Evolutionary conservation across 30 jellyfish, hydroid and myxozoan species (phyloP).

Genomic region (Aurelia aurita): DNA sequence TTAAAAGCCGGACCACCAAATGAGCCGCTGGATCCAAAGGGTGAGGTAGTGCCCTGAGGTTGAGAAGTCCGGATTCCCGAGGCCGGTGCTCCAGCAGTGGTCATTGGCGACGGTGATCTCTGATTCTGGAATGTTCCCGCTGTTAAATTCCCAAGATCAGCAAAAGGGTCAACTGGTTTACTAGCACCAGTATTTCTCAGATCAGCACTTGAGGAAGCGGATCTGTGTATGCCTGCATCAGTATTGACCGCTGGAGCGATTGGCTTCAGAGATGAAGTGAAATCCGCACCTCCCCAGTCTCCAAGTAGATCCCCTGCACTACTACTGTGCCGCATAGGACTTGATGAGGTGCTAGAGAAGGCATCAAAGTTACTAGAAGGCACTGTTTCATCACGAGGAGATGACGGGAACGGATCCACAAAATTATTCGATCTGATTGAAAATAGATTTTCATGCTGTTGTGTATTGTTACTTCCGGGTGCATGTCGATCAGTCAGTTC

Average conservation of each 20-base stretch:
- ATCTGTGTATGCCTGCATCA: slow-evolving; percentile 9
- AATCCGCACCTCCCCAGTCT: slow-evolving; percentile 54
- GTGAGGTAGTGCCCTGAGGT: slow-evolving; percentile 20
- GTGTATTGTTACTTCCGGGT: background rate
- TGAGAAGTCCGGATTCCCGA: slow-evolving; percentile 8
- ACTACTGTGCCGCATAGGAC: slow-evolving; percentile 57
- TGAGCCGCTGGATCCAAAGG: slow-evolving; percentile 29
- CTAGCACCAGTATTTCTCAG: slow-evolving; percentile 1
- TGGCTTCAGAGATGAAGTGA: slow-evolving; percentile 45
- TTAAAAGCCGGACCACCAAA: slow-evolving; percentile 17
- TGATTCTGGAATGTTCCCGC: background rate
- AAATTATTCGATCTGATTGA: slow-evolving; percentile 37
- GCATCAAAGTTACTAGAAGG: slow-evolving; percentile 1
- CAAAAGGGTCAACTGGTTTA: slow-evolving; percentile 77
- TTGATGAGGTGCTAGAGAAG: slow-evolving; percentile 3
- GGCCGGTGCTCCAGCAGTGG: background rate
- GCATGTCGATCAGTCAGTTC: slow-evolving; percentile 29
- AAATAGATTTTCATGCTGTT: slow-evolving; percentile 8
- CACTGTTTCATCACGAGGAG: slow-evolving; percentile 5
- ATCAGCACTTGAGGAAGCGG: slow-evolving; percentile 19
- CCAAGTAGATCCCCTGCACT: slow-evolving; percentile 67
- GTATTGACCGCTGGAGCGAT: background rate
- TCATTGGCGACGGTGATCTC: background rate
- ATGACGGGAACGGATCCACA: slow-evolving; percentile 30
- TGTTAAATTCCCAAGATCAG: slow-evolving; percentile 73